Evolutionary conservation across 2,888 invertebrate species (phyloP).

Genomic region (Scrobipalpa atriplicella): DNA sequence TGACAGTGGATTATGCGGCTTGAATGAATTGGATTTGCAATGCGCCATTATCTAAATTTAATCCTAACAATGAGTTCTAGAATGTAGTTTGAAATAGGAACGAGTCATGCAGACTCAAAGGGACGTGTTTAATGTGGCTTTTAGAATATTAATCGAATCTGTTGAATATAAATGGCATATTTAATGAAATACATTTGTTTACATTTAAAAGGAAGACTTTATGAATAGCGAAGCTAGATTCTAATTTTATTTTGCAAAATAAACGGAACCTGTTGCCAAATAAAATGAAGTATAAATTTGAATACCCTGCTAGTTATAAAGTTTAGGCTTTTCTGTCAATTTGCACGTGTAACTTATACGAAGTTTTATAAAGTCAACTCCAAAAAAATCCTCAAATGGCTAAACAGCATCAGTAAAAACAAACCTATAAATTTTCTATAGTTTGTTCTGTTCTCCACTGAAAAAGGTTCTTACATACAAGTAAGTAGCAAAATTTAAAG

Average conservation of each 20-base stretch:
- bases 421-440: too few species aligned
- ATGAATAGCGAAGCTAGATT: neutral
- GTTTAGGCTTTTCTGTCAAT: too few species aligned
- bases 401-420: too few species aligned
- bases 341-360: too few species aligned
- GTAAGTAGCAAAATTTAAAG: neutral
- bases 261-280: too few species aligned
- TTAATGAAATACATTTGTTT: slow-evolving; percentile 2
- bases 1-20: slow-evolving; percentile 22
- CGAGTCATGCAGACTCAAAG: slow-evolving; percentile 13
- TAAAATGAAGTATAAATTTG: too few species aligned
- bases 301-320: too few species aligned
- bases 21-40: slow-evolving; percentile 26
- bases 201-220: neutral
- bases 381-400: too few species aligned
- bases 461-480: neutral
- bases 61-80: slow-evolving; percentile 24
- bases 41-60: slow-evolving; percentile 25
- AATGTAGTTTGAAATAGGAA: slow-evolving; percentile 17
- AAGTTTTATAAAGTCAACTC: too few species aligned
- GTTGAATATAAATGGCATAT: slow-evolving; percentile 3
- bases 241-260: too few species aligned
- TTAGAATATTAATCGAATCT: slow-evolving; percentile 1
- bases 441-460: too few species aligned
- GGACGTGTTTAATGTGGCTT: neutral